Percentiles rank a stretch among this genome's conserved stretches.
Evolutionary conservation across 2,797 vertebrate genomes (phyloP).

Genomic region (Pangasius macronema): DNA sequence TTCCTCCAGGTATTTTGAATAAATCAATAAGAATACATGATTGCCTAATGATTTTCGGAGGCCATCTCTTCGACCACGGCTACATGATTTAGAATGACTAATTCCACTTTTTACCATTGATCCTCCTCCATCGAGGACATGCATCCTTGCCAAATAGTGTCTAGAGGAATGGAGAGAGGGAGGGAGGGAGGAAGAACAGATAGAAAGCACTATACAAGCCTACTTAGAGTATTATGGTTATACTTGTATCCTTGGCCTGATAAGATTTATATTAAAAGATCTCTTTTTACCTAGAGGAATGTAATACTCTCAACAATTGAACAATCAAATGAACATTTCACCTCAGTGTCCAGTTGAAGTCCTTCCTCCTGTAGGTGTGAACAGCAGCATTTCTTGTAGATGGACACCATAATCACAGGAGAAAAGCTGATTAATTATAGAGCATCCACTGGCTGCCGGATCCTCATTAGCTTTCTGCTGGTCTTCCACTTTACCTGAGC

Average conservation of each 20-base stretch:
- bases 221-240: conserved; percentile 13
- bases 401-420: conserved; percentile 78
- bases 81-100: conserved; percentile 99
- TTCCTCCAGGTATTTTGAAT: conserved; percentile 98
- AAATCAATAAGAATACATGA: conserved; percentile 99
- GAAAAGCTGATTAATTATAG: conserved; percentile 80
- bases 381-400: conserved; percentile 61
- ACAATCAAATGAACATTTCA: conserved; percentile 43
- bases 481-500: conserved; percentile 52
- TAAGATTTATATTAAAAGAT: conserved; percentile 33
- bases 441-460: conserved; percentile 60
- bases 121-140: conserved; percentile 69
- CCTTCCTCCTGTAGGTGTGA: conserved; percentile 37
- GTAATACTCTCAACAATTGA: conserved; percentile 33
- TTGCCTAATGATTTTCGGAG: conserved; percentile 99
- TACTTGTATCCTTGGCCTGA: not conserved
- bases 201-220: not conserved
- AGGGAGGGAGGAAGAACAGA: conserved; percentile 4
- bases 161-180: conserved; percentile 26
- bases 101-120: conserved; percentile 98
- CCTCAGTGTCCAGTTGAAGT: conserved; percentile 40
- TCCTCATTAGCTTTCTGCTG: conserved; percentile 67
- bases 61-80: conserved; percentile 93
- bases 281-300: conserved; percentile 28
- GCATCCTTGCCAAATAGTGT: conserved; percentile 76